These are phyloP conservation scores for Actinia equina DNA, from an alignment of 64 coral and sea anemone species.

Conservation along the genomic window DNA sequence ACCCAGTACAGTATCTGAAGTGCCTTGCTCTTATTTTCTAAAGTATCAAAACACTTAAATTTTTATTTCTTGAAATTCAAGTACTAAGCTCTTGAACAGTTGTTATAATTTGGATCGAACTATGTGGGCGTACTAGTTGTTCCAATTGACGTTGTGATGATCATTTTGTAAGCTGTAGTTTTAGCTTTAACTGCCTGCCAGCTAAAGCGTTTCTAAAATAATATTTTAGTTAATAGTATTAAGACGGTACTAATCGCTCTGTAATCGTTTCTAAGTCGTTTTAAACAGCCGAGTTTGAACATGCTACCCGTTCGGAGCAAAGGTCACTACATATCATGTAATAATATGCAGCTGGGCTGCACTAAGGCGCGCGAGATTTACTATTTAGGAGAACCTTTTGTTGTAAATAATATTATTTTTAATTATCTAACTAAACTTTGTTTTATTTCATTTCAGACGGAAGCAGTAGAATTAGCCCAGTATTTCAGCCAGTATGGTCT, in stretches of 20 bases:
- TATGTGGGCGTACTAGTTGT: neutral
- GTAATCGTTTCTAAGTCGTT: neutral
- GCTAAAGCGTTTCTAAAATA: neutral
- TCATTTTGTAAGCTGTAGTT: too few species aligned
- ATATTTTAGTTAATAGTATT: neutral
- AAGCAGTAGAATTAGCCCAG: constrained; percentile 10
- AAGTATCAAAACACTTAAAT: neutral
- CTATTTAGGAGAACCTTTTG: too few species aligned
- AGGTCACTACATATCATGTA: neutral
- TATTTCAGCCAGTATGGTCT: constrained; percentile 21
- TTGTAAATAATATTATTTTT: too few species aligned
- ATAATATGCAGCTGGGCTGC: neutral
- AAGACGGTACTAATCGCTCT: neutral
- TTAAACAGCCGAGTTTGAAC: neutral
- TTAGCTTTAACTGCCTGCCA: neutral
- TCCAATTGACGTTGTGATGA: too few species aligned
- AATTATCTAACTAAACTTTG: neutral
- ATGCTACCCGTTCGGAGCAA: neutral
- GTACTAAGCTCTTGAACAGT: neutral
- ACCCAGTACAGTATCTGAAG: too few species aligned
- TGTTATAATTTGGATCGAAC: neutral
- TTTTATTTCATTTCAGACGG: constrained; percentile 19
- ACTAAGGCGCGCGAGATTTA: too few species aligned
- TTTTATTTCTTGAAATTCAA: neutral
- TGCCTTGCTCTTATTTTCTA: too few species aligned